phyloP scores from a whole-genome alignment of 1,140 invertebrate genomes.

The Drosophila nebulosa region DNA sequence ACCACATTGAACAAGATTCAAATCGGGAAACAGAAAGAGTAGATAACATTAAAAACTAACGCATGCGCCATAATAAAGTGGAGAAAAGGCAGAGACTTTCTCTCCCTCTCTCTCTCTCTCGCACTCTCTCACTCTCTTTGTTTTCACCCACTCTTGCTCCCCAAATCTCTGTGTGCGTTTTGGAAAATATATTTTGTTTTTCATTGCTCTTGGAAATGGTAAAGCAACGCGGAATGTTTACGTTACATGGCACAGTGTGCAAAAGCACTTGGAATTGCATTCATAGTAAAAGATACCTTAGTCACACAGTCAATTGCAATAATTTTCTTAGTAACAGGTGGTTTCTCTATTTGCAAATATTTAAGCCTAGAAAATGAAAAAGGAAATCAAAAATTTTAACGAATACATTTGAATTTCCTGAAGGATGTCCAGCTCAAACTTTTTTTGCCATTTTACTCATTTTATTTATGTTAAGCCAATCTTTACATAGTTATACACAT shows the following conservation, averaged over 20 bases:
- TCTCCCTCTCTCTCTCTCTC: conserved; percentile 8
- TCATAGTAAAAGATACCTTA: background rate
- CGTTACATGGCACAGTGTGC: conserved; percentile 54
- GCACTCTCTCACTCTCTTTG: background rate
- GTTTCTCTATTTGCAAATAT: too few species aligned
- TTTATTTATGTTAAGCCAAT: too few species aligned
- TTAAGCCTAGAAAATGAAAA: too few species aligned
- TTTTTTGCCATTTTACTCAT: too few species aligned
- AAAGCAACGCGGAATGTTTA: conserved; percentile 57
- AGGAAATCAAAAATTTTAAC: too few species aligned
- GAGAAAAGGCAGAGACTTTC: conserved; percentile 38
- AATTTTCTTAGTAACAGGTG: background rate
- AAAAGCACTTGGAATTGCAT: background rate
- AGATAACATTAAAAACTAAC: conserved; percentile 34
- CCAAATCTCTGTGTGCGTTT: conserved; percentile 4
- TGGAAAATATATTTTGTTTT: conserved; percentile 31
- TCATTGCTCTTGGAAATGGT: conserved; percentile 30
- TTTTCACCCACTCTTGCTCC: background rate
- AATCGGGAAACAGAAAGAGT: conserved; percentile 26
- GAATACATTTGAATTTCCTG: too few species aligned
- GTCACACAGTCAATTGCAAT: background rate
- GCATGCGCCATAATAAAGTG: conserved; percentile 45
- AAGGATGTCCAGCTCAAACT: too few species aligned
- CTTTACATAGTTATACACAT: too few species aligned
- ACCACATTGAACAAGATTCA: conserved; percentile 30